Base-by-base conservation (phyloP, 64 coral and sea anemone genomes). In the Dendrophyllia cribrosa region DNA sequence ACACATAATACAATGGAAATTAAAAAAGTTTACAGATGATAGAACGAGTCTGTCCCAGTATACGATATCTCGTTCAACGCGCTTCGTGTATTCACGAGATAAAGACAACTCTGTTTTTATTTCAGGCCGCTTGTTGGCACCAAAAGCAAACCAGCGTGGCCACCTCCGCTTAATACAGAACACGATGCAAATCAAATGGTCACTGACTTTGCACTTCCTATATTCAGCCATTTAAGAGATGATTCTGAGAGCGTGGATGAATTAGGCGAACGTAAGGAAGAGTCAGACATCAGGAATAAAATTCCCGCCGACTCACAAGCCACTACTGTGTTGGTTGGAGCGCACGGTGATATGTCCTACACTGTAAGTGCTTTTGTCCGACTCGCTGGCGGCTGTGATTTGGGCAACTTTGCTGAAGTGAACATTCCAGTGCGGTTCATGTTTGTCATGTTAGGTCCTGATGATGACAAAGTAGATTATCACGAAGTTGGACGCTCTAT, bases 251-350 rank as follows among this genome's bases (percentile, higher is more conserved):
- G 19, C 34, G 26, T 13, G 1, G 16, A 21, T 7, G 26, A 43
- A 34, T 9, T 24, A 10, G 62, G 20, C 12, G 19, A 66, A 47
- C 13, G 61, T 14, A 83, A n/a, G 0, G 44, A 51, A 45, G 47
- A 20, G 43, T 84, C 80, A 1, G 60, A 84, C 23, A 87, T 95
- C 58, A 71, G 67, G 20, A 78, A 50, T 45, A 95, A 88, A 83
- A 85, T 99, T 43, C 97, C 94, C 4, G 74, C 90, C 34, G 91
- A 96, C 49, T 88, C 97, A 13, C 94, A 99, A 59, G 91, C 97
- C 4, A 99, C 97, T 23, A 99, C 97, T n/a, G 97, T 99, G 58
- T 76, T 99, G 34, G 97, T 99, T n/a, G 97, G 97, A 76, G 79
- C 88, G 34, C 87, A 93, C 50, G 63, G 61, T 55, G 82, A 79